phyloP scores from a whole-genome alignment of 1,140 invertebrate genomes.

The Hypsibius dujardini region DNA sequence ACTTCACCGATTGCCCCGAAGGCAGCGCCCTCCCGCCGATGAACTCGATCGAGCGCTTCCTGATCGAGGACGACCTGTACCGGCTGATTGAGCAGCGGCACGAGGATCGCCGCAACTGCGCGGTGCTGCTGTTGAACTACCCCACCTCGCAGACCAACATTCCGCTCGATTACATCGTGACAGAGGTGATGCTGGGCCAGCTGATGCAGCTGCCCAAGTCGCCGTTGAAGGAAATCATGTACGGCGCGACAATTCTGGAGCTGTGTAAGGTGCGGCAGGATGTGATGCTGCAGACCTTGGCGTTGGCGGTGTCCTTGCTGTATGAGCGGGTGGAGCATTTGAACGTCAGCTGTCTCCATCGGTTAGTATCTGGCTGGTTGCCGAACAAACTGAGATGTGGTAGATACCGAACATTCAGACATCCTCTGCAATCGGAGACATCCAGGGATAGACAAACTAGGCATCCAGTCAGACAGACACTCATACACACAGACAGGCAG shows the following conservation, averaged over 20 bases:
- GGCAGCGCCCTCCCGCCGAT: conserved; percentile 52
- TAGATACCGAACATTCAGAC: not conserved
- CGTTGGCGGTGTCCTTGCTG: conserved; percentile 88
- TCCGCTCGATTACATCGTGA: conserved; percentile 14
- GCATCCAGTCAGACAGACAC: no score
- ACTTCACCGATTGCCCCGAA: conserved; percentile 95
- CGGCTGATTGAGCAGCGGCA: conserved; percentile 78
- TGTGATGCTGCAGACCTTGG: conserved; percentile 86
- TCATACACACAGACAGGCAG: no score
- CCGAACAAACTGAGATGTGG: conserved; percentile 18
- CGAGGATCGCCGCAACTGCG: conserved; percentile 74
- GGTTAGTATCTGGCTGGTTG: conserved; percentile 34
- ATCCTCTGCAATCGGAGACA: no score
- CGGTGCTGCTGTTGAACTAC: not conserved
- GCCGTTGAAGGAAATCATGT: conserved; percentile 73
- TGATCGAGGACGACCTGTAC: conserved; percentile 89
- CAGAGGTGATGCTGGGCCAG: conserved; percentile 67
- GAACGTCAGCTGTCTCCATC: conserved; percentile 88
- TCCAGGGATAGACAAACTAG: no score
- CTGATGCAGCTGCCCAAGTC: conserved; percentile 76
- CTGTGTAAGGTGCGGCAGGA: conserved; percentile 88
- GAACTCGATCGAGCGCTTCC: conserved; percentile 88
- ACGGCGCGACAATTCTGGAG: conserved; percentile 87
- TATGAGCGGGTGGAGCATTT: conserved; percentile 89
- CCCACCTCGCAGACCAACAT: conserved; percentile 3